A percentile compares a stretch with the other conserved stretches of the same genome.
Evolutionary conservation across 2,888 invertebrate species (phyloP).

Genomic region (Ichneumon xanthorius): DNA sequence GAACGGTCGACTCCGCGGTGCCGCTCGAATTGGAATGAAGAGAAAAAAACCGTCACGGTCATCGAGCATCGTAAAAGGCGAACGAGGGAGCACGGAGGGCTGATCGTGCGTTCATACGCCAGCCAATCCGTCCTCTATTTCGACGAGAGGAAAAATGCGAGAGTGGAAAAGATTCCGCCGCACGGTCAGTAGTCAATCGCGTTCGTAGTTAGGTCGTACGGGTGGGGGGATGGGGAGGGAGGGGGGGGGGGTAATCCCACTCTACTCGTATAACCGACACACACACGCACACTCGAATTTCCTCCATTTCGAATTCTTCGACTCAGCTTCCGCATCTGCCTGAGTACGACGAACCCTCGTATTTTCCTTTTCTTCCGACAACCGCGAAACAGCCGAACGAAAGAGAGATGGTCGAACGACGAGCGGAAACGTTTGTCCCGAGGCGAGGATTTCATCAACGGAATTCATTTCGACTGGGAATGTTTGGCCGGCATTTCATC

Average conservation of each 20-base stretch:
- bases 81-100: background rate
- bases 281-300: background rate
- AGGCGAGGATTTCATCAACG: constrained; percentile 58
- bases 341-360: background rate
- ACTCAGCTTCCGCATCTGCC: background rate
- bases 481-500: constrained; percentile 52
- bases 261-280: background rate
- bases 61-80: background rate
- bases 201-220: background rate
- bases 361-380: background rate
- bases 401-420: background rate
- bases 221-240: too few relatives aligned
- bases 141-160: background rate
- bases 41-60: background rate
- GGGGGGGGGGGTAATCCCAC: background rate
- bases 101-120: constrained; percentile 10
- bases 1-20: background rate
- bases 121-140: background rate
- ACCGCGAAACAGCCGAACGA: background rate
- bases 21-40: constrained; percentile 6
- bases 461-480: constrained; percentile 63
- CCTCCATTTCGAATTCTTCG: constrained; percentile 15
- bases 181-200: background rate
- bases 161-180: background rate
- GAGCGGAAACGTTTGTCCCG: constrained; percentile 9